A percentile compares a stretch with the other conserved stretches of the same genome.
Conservation (phyloP, 2,113 vertebrate genomes). For the Paralichthys olivaceus region DNA sequence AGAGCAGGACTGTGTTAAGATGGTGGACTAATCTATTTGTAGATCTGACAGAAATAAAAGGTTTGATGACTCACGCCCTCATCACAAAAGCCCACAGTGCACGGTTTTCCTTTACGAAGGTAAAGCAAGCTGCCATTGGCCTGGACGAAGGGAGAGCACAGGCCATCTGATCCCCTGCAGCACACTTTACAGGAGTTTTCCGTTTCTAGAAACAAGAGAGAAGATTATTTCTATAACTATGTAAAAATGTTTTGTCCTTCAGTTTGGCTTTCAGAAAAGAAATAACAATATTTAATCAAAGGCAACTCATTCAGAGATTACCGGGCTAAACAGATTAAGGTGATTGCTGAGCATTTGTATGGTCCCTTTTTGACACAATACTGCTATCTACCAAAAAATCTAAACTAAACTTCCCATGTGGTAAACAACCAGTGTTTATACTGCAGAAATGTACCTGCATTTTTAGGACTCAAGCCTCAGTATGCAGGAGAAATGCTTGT, state of each 20-base stretch:
- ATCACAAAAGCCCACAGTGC: constrained; percentile 96
- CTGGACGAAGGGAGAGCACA: constrained; percentile 82
- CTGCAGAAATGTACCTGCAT: no score
- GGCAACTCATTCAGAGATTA: no score
- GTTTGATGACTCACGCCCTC: constrained; percentile 83
- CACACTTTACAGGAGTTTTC: constrained; percentile 96
- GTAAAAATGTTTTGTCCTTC: not conserved
- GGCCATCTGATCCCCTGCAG: constrained; percentile 84
- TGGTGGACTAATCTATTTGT: not conserved
- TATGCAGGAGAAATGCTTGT: no score
- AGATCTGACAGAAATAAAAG: not conserved
- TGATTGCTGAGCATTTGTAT: no score
- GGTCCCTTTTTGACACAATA: no score
- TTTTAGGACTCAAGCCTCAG: no score
- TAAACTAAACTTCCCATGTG: no score
- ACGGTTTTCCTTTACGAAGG: constrained; percentile 96
- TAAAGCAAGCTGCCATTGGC: constrained; percentile 80
- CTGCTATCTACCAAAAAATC: no score
- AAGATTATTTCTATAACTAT: not conserved
- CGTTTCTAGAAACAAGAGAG: constrained; percentile 81
- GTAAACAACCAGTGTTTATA: no score
- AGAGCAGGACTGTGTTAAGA: not conserved
- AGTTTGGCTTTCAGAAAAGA: not conserved
- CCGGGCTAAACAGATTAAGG: no score
- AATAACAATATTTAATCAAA: not conserved